Evolutionary conservation across 2,113 vertebrate species (phyloP), one percentile per base, ranked within the genome.

Genomic region (Sisor rabdophorus): DNA sequence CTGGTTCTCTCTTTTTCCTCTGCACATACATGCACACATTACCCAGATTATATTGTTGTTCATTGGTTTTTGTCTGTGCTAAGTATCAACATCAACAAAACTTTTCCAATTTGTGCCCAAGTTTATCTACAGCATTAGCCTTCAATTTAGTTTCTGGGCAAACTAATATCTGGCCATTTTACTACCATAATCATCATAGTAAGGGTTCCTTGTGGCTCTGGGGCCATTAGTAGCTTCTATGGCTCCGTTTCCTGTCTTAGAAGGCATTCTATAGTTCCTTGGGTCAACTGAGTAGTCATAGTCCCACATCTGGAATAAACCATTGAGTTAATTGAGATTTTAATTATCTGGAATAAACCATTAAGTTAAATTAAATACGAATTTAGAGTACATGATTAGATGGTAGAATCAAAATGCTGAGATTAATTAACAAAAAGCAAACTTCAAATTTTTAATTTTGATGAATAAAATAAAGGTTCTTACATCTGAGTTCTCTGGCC

Each of bases 401-500:
- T 44, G 40, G 4, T 44, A 10, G 10, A 10, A 44, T 44, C 5
- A 50, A 28, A 1, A 65, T 47, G 22, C n/a, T 22, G 20, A 40
- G 30, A 22, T 65, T 22, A 16, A 65, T 24, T 7, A 56, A 40
- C 20, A 56, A 55, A 73, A 40, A 4, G 30, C 20, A 55, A 36
- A 36, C 32, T 2, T 36, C 32, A 36, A 36, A 36, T 36, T 67
- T n/a, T n/a, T 5, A 40, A 4, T n/a, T 36, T 47, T 24, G 12
- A 5, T 48, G 20, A 68, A 26, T 48, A 16, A 68, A 68, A 19
- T 17, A 50, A 52, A 2, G 2, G 8, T 26, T 68, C 76, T 84
- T 81, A 88, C 87, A 54, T 1, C 13, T 75, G 71, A 73, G 22
- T 64, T 82, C 1, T 61, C 80, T 52, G 70, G 58, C 11, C 5